These are phyloP conservation scores for Pilophorus perplexus DNA, from an alignment of 2,888 invertebrate species.

Conservation along the genomic window DNA sequence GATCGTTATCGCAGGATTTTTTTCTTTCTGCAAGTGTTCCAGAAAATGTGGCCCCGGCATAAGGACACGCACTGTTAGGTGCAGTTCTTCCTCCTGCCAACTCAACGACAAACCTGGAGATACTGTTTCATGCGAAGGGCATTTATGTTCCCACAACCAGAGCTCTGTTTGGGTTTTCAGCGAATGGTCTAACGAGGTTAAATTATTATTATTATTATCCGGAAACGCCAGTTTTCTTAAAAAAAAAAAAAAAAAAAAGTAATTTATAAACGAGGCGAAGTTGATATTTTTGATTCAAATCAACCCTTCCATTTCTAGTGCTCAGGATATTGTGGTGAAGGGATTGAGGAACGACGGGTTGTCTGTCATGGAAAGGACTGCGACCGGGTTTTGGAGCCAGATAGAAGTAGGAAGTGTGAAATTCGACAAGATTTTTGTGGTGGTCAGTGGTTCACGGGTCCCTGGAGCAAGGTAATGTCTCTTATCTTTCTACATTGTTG, in stretches of 20 bases:
- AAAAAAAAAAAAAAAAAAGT: background rate
- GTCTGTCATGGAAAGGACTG: slow-evolving; percentile 20
- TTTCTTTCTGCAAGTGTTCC: no score
- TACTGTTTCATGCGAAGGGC: slow-evolving; percentile 7
- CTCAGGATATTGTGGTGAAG: slow-evolving; percentile 30
- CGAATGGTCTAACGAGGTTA: slow-evolving; percentile 23
- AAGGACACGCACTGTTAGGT: slow-evolving; percentile 76
- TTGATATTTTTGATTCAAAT: no score
- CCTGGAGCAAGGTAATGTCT: slow-evolving; percentile 34
- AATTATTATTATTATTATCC: background rate
- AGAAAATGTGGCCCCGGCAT: slow-evolving; percentile 79
- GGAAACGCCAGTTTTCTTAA: background rate
- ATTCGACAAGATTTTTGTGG: slow-evolving; percentile 21
- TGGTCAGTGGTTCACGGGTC: slow-evolving; percentile 40
- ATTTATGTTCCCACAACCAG: background rate
- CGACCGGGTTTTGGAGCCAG: slow-evolving; percentile 7
- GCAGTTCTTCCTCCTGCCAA: slow-evolving; percentile 53
- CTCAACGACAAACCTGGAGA: background rate
- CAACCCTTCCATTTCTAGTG: slow-evolving; percentile 21
- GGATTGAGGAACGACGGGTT: slow-evolving; percentile 22
- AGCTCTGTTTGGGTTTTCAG: slow-evolving; percentile 6
- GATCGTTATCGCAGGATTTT: no score
- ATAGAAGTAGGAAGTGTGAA: slow-evolving; percentile 7
- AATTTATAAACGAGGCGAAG: no score
- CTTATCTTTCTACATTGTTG: background rate